Evolutionary conservation across 2,888 invertebrate species (phyloP).

Genomic region (Empis stercorea): DNA sequence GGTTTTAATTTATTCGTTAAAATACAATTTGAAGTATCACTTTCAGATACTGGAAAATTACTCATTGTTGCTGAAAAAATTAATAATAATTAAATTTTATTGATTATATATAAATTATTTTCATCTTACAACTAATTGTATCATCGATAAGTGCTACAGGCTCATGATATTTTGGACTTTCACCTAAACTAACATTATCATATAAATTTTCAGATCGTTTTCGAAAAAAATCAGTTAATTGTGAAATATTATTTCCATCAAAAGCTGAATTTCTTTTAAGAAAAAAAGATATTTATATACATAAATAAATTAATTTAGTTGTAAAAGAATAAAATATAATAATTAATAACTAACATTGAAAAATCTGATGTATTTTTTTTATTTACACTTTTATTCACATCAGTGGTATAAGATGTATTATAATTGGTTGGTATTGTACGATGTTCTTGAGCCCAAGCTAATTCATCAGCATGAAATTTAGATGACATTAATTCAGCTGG

Average conservation of each 20-base stretch:
- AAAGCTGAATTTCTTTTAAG: no score
- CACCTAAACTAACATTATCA: constrained; percentile 20
- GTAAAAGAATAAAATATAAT: no score
- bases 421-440: constrained; percentile 27
- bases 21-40: no score
- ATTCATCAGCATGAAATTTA: constrained; percentile 27
- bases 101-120: no score
- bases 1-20: no score
- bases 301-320: no score
- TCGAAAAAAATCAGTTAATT: constrained; percentile 1
- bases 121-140: not conserved
- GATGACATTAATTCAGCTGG: constrained; percentile 32
- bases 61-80: no score
- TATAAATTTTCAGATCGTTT: constrained; percentile 27
- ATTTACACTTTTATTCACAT: not conserved
- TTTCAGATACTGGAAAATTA: no score
- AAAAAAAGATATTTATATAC: no score
- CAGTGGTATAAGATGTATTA: not conserved
- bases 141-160: constrained; percentile 18
- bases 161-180: constrained; percentile 18
- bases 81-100: no score
- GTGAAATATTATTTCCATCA: not conserved
- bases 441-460: constrained; percentile 30
- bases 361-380: not conserved
- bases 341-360: no score